Evolutionary conservation across 2,888 invertebrate genomes (phyloP), one percentile per base, ranked within the genome.

Genomic region (Hoplodrina blanda): DNA sequence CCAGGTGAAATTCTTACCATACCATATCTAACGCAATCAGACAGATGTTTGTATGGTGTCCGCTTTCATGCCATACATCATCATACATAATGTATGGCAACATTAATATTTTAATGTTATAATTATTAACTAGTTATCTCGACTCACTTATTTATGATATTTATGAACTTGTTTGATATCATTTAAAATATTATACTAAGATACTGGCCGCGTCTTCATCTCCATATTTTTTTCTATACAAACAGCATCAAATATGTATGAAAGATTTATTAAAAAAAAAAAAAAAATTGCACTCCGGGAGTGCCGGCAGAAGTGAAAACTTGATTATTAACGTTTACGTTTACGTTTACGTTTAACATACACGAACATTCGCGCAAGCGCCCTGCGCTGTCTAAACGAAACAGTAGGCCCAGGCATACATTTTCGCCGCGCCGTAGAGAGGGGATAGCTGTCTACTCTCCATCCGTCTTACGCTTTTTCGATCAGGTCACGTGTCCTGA

Each of bases 91-190:
- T 81, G 71, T 78, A 85, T 85, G 66, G 77, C 56, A n/a, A 64
- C 49, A 65, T 74, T 81, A 82, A 80, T 86, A 85, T 86, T 84
- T 78, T 84, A 86, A 86, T 85, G 78, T 74, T 71, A 77, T 80
- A 74, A 81, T 81, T 82, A 78, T 78, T 79, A 78, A 78, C 78
- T 64, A 69, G 79, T 79, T 79, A 75, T 65, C 30, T 78, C 62
- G 67, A 37, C 54, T 67, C 64, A 64, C 41, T 63, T 70, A 68
- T 74, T 70, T 70, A 79, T 62, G 54, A 78, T 75, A 25, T 74
- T 75, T 74, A 56, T 79, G 20, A 62, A 78, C 67, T 67, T 33
- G 61, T 74, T 70, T 44, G 49, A 59, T 74, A 69, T 54, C 11
- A 62, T 78, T 74, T 67, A 1, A 49, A 62, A 41, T 64, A 44